Base-by-base conservation (phyloP, 2,113 vertebrate genomes). In the Percopsis transmontana region DNA sequence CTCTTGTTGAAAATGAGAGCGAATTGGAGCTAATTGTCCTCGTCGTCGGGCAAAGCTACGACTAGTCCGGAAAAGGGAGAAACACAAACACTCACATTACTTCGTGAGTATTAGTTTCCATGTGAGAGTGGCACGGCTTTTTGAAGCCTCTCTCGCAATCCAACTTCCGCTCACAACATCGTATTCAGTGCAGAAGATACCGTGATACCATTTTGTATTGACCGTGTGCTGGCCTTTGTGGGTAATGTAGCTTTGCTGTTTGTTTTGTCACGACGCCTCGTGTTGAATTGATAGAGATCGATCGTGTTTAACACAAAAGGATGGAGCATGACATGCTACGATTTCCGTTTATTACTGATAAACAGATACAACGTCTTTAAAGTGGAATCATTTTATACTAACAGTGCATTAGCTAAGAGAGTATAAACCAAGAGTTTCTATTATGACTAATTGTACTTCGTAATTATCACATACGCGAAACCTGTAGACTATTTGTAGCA, bases 51-150 rank as follows among this genome's bases (percentile, higher is more conserved):
- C 6, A 18, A 14, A 45, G 55, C 38, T 15, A 63, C n/a, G n/a
- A n/a, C n/a, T 47, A 56, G 42, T 50, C 64, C 39, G 53, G 33
- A 53, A 66, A 60, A 55, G 47, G 53, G 65, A 66, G n/a, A n/a
- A n/a, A n/a, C n/a, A n/a, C 19, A 42, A 70, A 68, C 64, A 79
- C 64, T 81, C 62, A 64, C 54, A 81, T 76, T 57, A 57, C 73
- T 62, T 66, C 21, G 21, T 39, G 24, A 51, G 59, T 68, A 83
- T 77, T 80, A 58, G 73, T 51, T 63, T 60, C 68, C 57, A 59
- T 72, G 70, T 51, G 58, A 57, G 66, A 64, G 66, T 58, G 39
- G 44, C 66, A 5, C 39, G 15, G 39, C 70, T 60, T 66, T 63
- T 67, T 53, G 54, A 40, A 48, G 68, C 18, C 27, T 15, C n/a